Evolutionary conservation across 2,888 invertebrate genomes (phyloP), one percentile per base, ranked within the genome.

Genomic region (Hartigia nigra): DNA sequence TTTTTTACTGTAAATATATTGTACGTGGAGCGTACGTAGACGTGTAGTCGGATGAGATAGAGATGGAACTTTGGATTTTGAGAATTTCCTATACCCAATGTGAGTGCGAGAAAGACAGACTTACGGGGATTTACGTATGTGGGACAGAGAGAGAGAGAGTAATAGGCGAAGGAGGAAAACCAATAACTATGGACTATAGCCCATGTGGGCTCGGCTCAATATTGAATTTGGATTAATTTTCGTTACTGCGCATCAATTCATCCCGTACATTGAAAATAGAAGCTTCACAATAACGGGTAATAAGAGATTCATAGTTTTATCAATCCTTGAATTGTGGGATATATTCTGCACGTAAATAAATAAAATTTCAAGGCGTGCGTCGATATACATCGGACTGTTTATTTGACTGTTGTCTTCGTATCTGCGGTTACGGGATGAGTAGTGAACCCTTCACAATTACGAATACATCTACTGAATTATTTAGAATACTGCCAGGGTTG

Each of bases 391-490:
- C 79, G 82, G 74, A 77, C 79, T 78, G 79, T 78, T 81, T 81
- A 78, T 82, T 81, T 79, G 80, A 81, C 80, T 82, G 75, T 79
- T 74, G 81, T 83, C 81, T 82, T 82, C 77, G 78, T 75, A 70
- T 77, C 12, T 55, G 77, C 36, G 75, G 74, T 75, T 77, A 31
- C 74, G 37, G 74, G 75, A 82, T 75, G 36, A 77, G 81, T 14
- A 31, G 31, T 12, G 72, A 14, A 12, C 34, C 32, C 32, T 55
- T 55, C 82, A 80, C 85, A 88, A 88, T 89, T 86, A 88, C 88
- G 88, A 89, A 89, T 87, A 87, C 86, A 81, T 82, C 82, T 83
- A 85, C 85, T 89, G 85, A 88, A 90, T 90, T 87, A 90, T 90
- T 90, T 88, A 88, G 86, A 83, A 82, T 85, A 84, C 80, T 83